Base-by-base conservation (phyloP, 2,888 invertebrate genomes). In the Agrilus cyanescens region DNA sequence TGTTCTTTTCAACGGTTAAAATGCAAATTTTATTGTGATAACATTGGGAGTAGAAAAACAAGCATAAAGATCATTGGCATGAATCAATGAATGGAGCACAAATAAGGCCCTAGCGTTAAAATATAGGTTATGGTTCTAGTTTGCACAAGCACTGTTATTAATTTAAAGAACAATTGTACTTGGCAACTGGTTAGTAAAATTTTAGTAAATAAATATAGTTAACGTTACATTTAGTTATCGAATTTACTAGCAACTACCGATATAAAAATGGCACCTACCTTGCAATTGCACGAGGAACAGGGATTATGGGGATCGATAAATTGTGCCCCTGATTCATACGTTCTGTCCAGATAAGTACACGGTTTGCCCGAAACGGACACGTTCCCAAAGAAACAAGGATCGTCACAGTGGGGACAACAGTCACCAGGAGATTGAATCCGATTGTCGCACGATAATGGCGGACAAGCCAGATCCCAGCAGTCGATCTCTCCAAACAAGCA, bases 401-500 rank as follows among this genome's bases (percentile, higher is more conserved):
- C 80, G 58, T 80, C 74, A 65, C 81, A 82, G 44, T 79, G 73
- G 30, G 76, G 77, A 64, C 80, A 84, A 67, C 82, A 87, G 69
- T 79, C 82, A 4, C 78, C 80, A 10, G 75, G 72, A 47, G 71
- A 70, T 52, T 76, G 73, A 33, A 79, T 68, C 4, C 79, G 76
- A 53, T 77, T 74, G 46, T 71, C 68, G 61, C 83, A 83, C 41
- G 73, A 68, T 41, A 79, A 66, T 38, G 77, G 77, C 55, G 85
- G 87, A 66, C 90, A 90, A 63, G 83, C 82, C 65, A 87, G 74
- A 59, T 84, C 82, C 85, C 86, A 88, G 64, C 90, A 90, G 72
- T 89, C 89, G 55, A 85, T 80, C 69, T 89, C 86, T 39, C 89
- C 89, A 58, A 83, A 74, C 81, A 87, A 73, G 69, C 91, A 91